Conservation (phyloP, 2,113 vertebrate genomes). For the Grammomys surdaster region DNA sequence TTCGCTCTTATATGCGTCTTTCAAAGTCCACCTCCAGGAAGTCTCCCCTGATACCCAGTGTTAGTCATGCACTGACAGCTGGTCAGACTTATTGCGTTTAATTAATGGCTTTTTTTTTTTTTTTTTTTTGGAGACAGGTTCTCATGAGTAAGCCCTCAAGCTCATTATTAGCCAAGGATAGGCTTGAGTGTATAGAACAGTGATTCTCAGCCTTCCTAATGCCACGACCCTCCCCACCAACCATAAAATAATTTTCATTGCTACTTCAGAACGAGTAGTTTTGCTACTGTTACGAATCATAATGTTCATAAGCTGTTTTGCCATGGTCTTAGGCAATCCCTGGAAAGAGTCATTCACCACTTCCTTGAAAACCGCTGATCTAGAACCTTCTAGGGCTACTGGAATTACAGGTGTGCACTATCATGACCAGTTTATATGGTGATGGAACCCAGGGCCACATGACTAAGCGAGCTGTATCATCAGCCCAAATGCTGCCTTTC, state of each 20-base stretch:
- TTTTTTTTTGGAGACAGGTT: background rate
- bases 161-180: background rate
- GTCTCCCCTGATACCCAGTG: background rate
- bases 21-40: constrained; percentile 17
- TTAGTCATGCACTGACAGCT: background rate
- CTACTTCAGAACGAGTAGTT: background rate
- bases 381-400: background rate
- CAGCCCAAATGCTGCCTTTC: background rate
- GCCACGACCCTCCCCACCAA: background rate
- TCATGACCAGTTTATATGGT: background rate
- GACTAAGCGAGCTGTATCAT: background rate
- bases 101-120: background rate
- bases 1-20: background rate
- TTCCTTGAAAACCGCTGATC: background rate
- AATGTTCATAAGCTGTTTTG: background rate
- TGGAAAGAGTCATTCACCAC: background rate
- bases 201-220: background rate
- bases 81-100: background rate
- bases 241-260: background rate
- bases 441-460: background rate
- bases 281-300: background rate
- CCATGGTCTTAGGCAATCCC: background rate
- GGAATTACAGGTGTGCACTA: background rate
- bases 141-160: background rate
- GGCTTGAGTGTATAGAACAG: background rate